Conservation (phyloP, 2,888 invertebrate genomes). For the Morinoia aosen region DNA sequence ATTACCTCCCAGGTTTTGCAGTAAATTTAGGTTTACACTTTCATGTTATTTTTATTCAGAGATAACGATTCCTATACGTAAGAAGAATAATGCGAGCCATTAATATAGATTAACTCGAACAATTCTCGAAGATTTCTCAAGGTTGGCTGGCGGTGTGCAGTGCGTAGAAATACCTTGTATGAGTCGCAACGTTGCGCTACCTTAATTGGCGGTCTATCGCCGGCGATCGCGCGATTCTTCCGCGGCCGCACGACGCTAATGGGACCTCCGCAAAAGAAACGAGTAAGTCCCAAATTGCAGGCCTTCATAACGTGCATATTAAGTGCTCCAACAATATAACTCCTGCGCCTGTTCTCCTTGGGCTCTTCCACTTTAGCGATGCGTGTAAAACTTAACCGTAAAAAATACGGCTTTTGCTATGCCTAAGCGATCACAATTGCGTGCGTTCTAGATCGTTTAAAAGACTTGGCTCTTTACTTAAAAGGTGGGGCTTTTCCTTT, state of each 20-base stretch:
- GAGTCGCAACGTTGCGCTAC: conserved; percentile 8
- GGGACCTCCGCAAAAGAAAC: conserved; percentile 39
- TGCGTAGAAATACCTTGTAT: neutral
- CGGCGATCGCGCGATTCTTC: conserved; percentile 45
- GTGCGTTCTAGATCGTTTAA: neutral
- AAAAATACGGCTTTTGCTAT: neutral
- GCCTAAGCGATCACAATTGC: conserved; percentile 12
- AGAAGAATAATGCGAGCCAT: neutral
- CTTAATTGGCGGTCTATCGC: conserved; percentile 44
- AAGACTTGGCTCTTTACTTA: neutral
- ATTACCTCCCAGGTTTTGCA: neutral
- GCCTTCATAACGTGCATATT: conserved; percentile 50
- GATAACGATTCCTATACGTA: neutral
- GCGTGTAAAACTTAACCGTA: conserved; percentile 19
- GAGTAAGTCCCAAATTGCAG: conserved; percentile 47
- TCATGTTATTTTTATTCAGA: neutral
- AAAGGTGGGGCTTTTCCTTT: neutral
- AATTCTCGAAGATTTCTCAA: conserved; percentile 21
- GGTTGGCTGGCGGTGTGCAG: neutral
- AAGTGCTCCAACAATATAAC: conserved; percentile 40
- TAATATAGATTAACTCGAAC: neutral
- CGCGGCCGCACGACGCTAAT: conserved; percentile 41
- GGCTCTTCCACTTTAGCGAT: conserved; percentile 14
- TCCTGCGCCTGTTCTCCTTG: conserved; percentile 16
- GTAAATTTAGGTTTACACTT: neutral